Evolutionary conservation across 2,797 vertebrate genomes (phyloP), one percentile per base, ranked within the genome.

Genomic region (Karalla daura): DNA sequence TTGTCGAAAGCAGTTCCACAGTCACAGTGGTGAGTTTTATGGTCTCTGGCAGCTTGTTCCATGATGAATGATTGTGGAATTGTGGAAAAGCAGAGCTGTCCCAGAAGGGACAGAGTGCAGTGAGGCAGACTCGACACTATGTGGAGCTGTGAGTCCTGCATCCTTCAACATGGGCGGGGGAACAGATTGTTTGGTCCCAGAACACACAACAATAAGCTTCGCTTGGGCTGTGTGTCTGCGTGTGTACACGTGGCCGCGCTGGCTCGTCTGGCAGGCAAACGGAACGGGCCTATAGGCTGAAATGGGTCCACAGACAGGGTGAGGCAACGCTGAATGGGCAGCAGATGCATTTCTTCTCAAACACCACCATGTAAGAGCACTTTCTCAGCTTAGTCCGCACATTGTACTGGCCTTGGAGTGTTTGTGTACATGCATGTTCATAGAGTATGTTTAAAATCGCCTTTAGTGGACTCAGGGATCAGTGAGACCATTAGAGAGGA

Each of bases 401-500:
- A 44, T 55, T 73, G 54, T 68, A 5, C 40, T 67, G 41, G 23
- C 41, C 14, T 47, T 4, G 14, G 0, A 55, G 2, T 32, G 5
- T 32, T 2, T 62, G 21, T 40, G 27, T 58, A 14, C 36, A 18
- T 32, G 18, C 41, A 24, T 46, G 11, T 36, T 17, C 28, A 21
- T 39, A 5, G 27, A 1, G 27, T 43, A 30, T 53, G n/a, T 61
- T 3, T 79, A 56, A 67, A 69, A 74, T 89, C 88, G 86, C 49
- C 47, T 44, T 64, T 87, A 88, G 90, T 90, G 86, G 78, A 85
- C 49, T 59, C 61, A 58, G 75, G 74, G 81, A 71, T 87, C 80
- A 83, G 68, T 51, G 55, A 63, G 49, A 76, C 78, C 87, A 84
- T 88, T 87, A 84, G 46, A 86, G 74, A 59, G 86, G 86, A 90